phyloP scores from a whole-genome alignment of 1,140 invertebrate genomes.

The Trachymyrmex cornetzi region DNA sequence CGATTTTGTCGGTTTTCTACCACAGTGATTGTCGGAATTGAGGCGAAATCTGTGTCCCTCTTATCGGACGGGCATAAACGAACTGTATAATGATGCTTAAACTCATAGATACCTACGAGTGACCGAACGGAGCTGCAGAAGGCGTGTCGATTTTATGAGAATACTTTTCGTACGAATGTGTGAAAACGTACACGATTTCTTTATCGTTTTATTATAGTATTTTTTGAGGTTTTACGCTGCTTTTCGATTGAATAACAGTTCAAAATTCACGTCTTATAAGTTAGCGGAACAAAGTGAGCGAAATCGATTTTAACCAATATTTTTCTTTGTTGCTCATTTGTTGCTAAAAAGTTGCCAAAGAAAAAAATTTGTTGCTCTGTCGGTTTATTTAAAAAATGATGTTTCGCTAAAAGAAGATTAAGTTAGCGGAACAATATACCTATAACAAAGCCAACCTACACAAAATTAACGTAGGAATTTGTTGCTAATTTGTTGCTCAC shows the following conservation, averaged over 20 bases:
- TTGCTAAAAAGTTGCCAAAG: too few species aligned
- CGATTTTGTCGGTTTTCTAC: slow-evolving; percentile 45
- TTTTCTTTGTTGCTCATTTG: too few species aligned
- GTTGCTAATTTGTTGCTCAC: too few species aligned
- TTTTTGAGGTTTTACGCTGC: neutral
- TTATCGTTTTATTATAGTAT: neutral
- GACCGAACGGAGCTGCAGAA: neutral
- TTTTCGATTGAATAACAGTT: neutral
- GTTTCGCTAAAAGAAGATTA: too few species aligned
- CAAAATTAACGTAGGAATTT: too few species aligned
- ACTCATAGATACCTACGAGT: slow-evolving; percentile 12
- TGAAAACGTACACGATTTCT: neutral
- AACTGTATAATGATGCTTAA: slow-evolving; percentile 49
- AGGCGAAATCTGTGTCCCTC: slow-evolving; percentile 44
- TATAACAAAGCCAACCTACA: too few species aligned
- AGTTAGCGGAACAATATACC: too few species aligned
- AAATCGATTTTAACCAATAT: too few species aligned
- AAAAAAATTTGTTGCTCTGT: too few species aligned
- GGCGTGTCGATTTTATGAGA: neutral
- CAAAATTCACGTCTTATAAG: too few species aligned
- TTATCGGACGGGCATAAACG: slow-evolving; percentile 64
- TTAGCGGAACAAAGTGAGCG: too few species aligned
- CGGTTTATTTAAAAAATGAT: too few species aligned
- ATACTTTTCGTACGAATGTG: neutral
- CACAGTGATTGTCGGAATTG: slow-evolving; percentile 53